phyloP scores from a whole-genome alignment of 2,113 vertebrate genomes.

The Nerophis lumbriciformis region DNA sequence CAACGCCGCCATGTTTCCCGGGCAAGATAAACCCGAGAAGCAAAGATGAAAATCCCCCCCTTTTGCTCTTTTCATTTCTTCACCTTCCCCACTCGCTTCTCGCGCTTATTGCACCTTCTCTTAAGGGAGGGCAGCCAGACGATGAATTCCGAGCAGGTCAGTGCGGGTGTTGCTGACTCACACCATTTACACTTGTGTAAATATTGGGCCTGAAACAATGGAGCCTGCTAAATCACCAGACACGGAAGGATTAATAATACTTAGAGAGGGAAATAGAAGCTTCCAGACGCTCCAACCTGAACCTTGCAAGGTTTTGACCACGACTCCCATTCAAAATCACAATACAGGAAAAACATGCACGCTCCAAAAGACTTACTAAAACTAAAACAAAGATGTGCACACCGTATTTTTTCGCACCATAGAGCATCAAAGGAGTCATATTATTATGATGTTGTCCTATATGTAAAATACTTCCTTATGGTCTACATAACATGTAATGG shows the following conservation, averaged over 20 bases:
- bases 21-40: constrained; percentile 18
- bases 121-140: constrained; percentile 11
- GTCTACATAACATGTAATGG: too few species aligned
- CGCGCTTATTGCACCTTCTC: constrained; percentile 29
- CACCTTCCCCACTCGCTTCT: constrained; percentile 30
- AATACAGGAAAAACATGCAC: too few species aligned
- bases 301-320: constrained; percentile 4
- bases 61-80: constrained; percentile 44
- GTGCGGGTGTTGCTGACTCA: constrained; percentile 33
- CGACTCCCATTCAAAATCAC: background rate
- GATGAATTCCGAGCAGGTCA: constrained; percentile 34
- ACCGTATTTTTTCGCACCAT: too few species aligned
- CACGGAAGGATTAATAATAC: constrained; percentile 4
- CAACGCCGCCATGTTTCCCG: constrained; percentile 25
- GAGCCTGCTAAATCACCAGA: constrained; percentile 8
- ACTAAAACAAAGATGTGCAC: too few species aligned
- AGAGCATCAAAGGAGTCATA: too few species aligned
- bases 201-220: constrained; percentile 29
- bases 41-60: constrained; percentile 26
- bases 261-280: background rate
- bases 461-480: too few species aligned
- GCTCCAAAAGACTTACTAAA: too few species aligned
- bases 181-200: constrained; percentile 26
- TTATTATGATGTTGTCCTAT: too few species aligned
- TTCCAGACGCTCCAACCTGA: background rate